phyloP scores from a whole-genome alignment of 2,888 invertebrate genomes.

The Pelosia muscerda region DNA sequence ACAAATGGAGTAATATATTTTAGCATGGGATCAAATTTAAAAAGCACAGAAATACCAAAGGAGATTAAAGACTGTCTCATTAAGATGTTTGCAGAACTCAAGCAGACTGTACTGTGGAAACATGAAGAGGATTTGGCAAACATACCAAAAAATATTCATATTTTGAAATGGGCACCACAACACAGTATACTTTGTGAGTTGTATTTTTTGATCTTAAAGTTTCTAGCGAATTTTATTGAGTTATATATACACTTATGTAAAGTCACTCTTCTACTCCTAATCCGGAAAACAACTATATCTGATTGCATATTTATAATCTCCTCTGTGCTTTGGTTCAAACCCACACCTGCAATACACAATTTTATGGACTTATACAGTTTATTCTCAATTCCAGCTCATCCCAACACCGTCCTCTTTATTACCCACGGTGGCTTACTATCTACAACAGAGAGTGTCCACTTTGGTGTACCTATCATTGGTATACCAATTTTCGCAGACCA shows the following conservation, averaged over 20 bases:
- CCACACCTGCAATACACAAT: too few relatives aligned
- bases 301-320: too few relatives aligned
- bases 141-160: slow-evolving; percentile 70
- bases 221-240: too few relatives aligned
- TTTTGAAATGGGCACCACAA: slow-evolving; percentile 76
- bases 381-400: slow-evolving; percentile 20
- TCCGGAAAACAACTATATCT: too few relatives aligned
- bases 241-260: too few relatives aligned
- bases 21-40: slow-evolving; percentile 77
- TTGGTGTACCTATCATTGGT: slow-evolving; percentile 55
- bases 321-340: background rate
- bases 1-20: slow-evolving; percentile 79
- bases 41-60: slow-evolving; percentile 66
- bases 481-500: slow-evolving; percentile 59
- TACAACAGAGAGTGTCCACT: slow-evolving; percentile 22
- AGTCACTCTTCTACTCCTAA: too few relatives aligned
- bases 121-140: slow-evolving; percentile 66
- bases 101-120: slow-evolving; percentile 81
- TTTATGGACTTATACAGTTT: background rate
- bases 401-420: slow-evolving; percentile 18
- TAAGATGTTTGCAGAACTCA: slow-evolving; percentile 68
- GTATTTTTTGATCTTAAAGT: background rate
- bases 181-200: slow-evolving; percentile 26
- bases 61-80: slow-evolving; percentile 61
- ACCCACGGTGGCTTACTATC: slow-evolving; percentile 24